phyloP scores from a whole-genome alignment of 2,797 vertebrate genomes.

The Girardinus metallicus region DNA sequence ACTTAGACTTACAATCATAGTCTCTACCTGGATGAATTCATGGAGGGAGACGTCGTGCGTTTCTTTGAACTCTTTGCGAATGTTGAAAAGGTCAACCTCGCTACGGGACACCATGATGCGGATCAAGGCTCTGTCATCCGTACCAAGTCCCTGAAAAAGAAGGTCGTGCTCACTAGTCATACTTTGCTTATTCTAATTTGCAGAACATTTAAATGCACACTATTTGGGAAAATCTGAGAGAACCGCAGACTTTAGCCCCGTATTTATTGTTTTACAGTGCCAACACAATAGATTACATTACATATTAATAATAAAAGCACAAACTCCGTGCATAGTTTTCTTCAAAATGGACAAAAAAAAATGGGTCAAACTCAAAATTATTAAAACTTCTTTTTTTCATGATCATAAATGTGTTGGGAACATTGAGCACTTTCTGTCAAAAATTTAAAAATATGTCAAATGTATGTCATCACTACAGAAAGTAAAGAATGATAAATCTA shows the following conservation, averaged over 20 bases:
- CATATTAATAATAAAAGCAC: not conserved
- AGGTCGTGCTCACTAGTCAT: constrained; percentile 2
- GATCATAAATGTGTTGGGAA: not conserved
- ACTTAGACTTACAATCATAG: constrained; percentile 79
- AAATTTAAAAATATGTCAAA: not conserved
- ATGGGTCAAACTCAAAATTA: not conserved
- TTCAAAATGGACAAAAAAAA: not conserved
- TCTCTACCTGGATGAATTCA: constrained; percentile 94
- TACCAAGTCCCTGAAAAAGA: constrained; percentile 88
- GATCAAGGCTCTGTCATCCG: constrained; percentile 93
- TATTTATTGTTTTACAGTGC: constrained; percentile 1
- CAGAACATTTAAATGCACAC: not conserved
- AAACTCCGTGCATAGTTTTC: not conserved
- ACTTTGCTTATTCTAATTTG: constrained; percentile 23
- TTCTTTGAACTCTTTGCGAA: constrained; percentile 93
- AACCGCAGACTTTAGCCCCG: not conserved
- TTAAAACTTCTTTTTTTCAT: not conserved
- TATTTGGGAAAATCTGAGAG: not conserved
- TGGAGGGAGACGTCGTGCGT: constrained; percentile 90
- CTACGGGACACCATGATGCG: constrained; percentile 94
- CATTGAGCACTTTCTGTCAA: not conserved
- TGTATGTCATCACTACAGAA: not conserved
- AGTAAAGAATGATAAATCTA: not conserved
- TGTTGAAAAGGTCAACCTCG: constrained; percentile 91
- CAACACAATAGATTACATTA: not conserved